Base-by-base conservation (phyloP, 2,888 invertebrate species). In the Drosophila austrosaltans region DNA sequence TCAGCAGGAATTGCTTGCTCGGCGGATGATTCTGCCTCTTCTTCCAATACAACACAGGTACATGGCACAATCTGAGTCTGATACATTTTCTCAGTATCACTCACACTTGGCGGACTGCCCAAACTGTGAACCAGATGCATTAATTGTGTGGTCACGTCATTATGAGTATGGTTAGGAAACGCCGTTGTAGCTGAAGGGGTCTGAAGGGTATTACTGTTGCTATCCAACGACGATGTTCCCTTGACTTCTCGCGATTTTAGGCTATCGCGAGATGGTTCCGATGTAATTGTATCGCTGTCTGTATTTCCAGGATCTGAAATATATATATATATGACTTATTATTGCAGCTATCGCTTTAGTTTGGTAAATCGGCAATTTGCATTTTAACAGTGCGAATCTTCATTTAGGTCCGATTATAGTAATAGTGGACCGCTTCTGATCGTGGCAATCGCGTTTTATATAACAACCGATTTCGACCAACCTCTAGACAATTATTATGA, bases 211-310 rank as follows among this genome's bases (percentile, higher is more conserved):
- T 81, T 86, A 58, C 83, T 89, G 32, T 86, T 89, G 68, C 88
- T 91, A 30, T 90, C 90, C 32, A 79, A 12, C 6, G 87, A 88
- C 32, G 63, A 66, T 2, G 64, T 72, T 53, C 69, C 72, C 40
- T 81, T 81, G 7, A 69, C 62, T 20, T 69, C 65, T 22, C 53
- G 53, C 20, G 75, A 72, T 61, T 77, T 77, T n/a, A 63, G 64
- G 66, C 77, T 91, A 65, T 91, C 90, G 7, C 79, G 86, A 20
- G 91, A 91, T 7, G 78, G 91, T n/a, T 89, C 91, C 36, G 91
- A 91, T 42, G 90, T 89, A 30, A 82, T 77, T 5, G 91, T 83
- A 63, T 91, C 91, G 66, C 89, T 91, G 53, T 91, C 90, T 53
- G 80, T 86, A 62, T 70, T 79, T 36, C 67, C 81, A 62, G 63